Evolutionary conservation across 2,797 vertebrate genomes (phyloP).

Genomic region (Tapera naevia): DNA sequence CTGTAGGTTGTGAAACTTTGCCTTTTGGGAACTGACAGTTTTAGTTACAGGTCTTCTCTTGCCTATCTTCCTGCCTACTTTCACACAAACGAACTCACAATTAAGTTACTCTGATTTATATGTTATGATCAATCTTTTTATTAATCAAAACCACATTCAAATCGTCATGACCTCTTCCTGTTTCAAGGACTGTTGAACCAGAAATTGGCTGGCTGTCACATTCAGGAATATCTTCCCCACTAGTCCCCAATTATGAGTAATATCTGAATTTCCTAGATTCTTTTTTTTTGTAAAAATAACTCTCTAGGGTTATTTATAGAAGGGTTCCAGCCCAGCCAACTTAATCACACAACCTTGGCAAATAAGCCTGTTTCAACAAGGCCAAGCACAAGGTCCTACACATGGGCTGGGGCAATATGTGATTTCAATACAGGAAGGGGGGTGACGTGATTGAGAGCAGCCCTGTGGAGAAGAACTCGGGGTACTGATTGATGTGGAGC

Average conservation of each 20-base stretch:
- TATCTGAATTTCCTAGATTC: conserved; percentile 26
- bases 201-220: neutral
- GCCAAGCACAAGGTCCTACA: too few relatives aligned
- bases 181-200: neutral
- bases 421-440: too few relatives aligned
- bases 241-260: neutral
- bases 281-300: conserved; percentile 20
- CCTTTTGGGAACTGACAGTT: conserved; percentile 8
- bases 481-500: too few relatives aligned
- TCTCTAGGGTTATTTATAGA: conserved; percentile 1
- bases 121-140: neutral
- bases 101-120: neutral
- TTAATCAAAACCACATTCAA: neutral
- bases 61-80: neutral
- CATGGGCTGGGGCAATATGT: too few relatives aligned
- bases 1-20: conserved; percentile 8
- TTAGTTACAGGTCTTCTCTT: conserved; percentile 27
- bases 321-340: neutral
- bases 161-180: neutral
- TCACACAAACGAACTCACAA: neutral
- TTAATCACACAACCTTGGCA: neutral
- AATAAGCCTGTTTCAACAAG: neutral
- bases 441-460: too few relatives aligned
- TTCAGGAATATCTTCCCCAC: neutral
- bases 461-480: too few relatives aligned